Evolutionary conservation across 1,140 invertebrate genomes (phyloP).

Genomic region (Rhopalosiphum maidis): DNA sequence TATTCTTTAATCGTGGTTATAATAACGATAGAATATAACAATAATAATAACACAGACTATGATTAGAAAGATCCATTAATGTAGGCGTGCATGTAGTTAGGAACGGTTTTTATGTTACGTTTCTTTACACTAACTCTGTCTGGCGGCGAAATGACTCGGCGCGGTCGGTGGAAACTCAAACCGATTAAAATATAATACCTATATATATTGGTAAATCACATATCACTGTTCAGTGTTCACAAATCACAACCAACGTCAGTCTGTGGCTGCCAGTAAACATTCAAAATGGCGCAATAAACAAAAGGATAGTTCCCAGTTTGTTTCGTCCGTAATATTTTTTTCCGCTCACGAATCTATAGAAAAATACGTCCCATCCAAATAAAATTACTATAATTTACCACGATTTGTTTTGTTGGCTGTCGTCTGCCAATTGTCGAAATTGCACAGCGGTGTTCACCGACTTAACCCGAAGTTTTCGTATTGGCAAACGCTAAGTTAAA

Average conservation of each 20-base stretch:
- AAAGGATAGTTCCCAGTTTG: slow-evolving; percentile 15
- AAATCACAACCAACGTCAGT: slow-evolving; percentile 51
- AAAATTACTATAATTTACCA: neutral
- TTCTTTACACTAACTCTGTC: neutral
- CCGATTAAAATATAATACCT: neutral
- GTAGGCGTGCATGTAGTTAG: neutral
- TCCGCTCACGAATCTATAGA: neutral
- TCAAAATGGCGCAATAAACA: slow-evolving; percentile 58
- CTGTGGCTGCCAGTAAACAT: slow-evolving; percentile 24
- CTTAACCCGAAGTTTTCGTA: neutral
- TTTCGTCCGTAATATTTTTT: neutral
- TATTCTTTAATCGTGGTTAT: too few relatives aligned
- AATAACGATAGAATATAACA: too few relatives aligned
- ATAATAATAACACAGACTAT: too few relatives aligned
- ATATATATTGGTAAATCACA: slow-evolving; percentile 17
- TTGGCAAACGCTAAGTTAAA: neutral
- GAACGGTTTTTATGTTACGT: neutral
- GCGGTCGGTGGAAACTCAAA: neutral
- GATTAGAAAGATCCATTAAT: too few relatives aligned
- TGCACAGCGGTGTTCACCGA: neutral
- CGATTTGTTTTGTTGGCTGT: neutral
- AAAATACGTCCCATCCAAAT: neutral
- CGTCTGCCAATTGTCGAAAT: neutral
- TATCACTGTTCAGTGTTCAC: neutral
- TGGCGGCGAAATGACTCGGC: neutral